phyloP scores from a whole-genome alignment of 2,113 vertebrate genomes.

The Ageneiosus marmoratus region DNA sequence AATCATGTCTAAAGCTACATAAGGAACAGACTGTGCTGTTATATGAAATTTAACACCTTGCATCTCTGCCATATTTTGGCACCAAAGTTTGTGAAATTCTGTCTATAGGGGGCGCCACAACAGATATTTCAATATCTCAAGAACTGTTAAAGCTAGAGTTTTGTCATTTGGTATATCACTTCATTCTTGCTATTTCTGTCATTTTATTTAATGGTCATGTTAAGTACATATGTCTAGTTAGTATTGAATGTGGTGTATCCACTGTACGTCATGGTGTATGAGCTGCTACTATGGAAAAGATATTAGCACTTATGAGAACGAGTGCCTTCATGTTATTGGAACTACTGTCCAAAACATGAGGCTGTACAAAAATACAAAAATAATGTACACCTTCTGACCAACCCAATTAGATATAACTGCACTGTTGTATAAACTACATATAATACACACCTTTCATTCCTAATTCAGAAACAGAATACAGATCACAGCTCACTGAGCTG shows the following conservation, averaged over 20 bases:
- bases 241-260: background rate
- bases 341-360: background rate
- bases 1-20: background rate
- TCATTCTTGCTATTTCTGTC: too few relatives aligned
- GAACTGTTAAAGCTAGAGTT: too few relatives aligned
- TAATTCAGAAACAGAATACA: background rate
- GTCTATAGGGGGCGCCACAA: too few relatives aligned
- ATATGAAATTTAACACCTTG: too few relatives aligned
- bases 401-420: background rate
- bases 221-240: too few relatives aligned
- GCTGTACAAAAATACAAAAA: background rate
- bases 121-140: too few relatives aligned
- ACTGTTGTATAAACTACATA: background rate
- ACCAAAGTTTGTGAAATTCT: too few relatives aligned
- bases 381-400: background rate
- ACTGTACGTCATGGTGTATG: background rate
- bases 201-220: too few relatives aligned
- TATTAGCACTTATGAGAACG: background rate
- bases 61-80: too few relatives aligned
- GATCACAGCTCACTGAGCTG: conserved; percentile 17
- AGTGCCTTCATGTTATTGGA: background rate
- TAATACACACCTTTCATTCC: background rate
- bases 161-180: too few relatives aligned
- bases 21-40: background rate
- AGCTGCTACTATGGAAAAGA: background rate